These are phyloP conservation scores for Rhinichthys klamathensis DNA, from an alignment of 2,113 vertebrate species.

Conservation along the genomic window DNA sequence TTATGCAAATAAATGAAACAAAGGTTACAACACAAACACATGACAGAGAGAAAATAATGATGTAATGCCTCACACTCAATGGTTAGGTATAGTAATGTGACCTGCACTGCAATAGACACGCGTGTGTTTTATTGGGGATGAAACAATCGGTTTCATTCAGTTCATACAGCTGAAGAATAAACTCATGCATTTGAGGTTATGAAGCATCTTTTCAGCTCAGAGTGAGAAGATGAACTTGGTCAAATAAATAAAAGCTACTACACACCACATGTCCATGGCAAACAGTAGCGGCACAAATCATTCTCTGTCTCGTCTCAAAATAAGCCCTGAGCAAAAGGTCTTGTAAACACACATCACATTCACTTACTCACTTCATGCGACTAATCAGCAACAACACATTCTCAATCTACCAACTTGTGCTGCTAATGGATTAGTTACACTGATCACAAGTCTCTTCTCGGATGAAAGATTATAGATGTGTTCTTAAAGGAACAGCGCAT, in stretches of 20 bases:
- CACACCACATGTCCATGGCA: background rate
- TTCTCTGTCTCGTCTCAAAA: conserved; percentile 69
- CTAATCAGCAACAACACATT: conserved; percentile 29
- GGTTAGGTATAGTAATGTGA: background rate
- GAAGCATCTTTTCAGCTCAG: background rate
- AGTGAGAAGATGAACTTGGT: background rate
- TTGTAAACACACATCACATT: conserved; percentile 74
- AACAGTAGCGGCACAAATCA: conserved; percentile 37
- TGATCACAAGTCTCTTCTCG: background rate
- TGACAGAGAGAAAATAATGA: background rate
- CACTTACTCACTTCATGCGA: conserved; percentile 39
- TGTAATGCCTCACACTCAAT: background rate
- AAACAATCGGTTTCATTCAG: background rate
- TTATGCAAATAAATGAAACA: background rate
- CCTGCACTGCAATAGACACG: background rate
- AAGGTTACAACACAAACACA: background rate
- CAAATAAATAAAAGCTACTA: background rate
- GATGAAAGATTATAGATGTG: background rate
- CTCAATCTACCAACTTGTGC: conserved; percentile 44
- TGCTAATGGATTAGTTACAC: background rate
- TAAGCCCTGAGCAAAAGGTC: conserved; percentile 74
- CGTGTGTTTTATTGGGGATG: background rate
- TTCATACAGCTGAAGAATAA: conserved; percentile 8
- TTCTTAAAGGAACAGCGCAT: background rate
- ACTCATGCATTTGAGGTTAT: conserved; percentile 25